A percentile compares a stretch with the other conserved stretches of the same genome.
phyloP scores from a whole-genome alignment of 2,797 vertebrate genomes.

The Gobio occitaniae region DNA sequence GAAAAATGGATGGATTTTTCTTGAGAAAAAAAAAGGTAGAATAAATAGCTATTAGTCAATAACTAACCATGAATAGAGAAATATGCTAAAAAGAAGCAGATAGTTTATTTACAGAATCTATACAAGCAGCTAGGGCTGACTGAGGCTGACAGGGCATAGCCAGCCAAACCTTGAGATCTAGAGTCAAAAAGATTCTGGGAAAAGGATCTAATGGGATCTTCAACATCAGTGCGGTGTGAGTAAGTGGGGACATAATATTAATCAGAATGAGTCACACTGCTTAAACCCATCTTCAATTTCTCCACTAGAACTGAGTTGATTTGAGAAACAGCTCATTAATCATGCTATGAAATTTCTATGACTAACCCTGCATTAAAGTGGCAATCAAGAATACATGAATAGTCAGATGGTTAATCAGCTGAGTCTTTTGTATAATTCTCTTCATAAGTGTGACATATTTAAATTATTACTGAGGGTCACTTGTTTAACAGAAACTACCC shows the following conservation, averaged over 20 bases:
- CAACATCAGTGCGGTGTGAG: neutral
- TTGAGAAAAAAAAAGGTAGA: neutral
- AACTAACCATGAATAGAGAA: neutral
- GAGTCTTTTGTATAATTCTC: conserved; percentile 36
- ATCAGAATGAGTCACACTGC: conserved; percentile 29
- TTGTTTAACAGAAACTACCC: conserved; percentile 29
- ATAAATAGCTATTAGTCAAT: neutral
- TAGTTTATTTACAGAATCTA: neutral
- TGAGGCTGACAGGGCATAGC: neutral
- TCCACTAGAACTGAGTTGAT: conserved; percentile 36
- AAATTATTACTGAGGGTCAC: conserved; percentile 40
- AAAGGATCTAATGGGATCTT: neutral
- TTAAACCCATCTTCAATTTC: conserved; percentile 46
- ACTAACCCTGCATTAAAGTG: conserved; percentile 46
- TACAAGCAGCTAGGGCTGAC: neutral
- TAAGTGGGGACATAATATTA: conserved; percentile 1
- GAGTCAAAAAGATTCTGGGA: conserved; percentile 11
- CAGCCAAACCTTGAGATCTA: neutral
- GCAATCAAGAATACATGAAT: conserved; percentile 54
- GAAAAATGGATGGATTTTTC: neutral
- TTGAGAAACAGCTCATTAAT: conserved; percentile 50
- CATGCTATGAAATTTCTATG: conserved; percentile 40
- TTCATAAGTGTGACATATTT: conserved; percentile 24
- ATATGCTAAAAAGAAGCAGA: neutral
- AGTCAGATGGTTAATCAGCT: conserved; percentile 42